A percentile compares a stretch with the other conserved stretches of the same genome.
phyloP scores from a whole-genome alignment of 2,797 vertebrate genomes.

The Cossypha heuglini region DNA sequence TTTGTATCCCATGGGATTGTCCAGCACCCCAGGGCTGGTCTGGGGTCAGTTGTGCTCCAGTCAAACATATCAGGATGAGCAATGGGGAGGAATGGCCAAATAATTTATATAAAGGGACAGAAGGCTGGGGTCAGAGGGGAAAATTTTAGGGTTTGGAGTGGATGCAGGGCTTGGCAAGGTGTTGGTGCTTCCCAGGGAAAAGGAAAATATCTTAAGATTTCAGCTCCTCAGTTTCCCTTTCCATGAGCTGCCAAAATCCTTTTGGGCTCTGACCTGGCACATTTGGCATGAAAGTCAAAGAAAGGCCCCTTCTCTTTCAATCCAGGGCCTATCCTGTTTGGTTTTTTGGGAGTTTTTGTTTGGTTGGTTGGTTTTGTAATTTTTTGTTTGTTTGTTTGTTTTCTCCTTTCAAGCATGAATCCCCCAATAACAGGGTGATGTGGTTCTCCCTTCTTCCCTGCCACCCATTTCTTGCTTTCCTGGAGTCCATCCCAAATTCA shows the following conservation, averaged over 20 bases:
- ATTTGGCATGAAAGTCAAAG: background rate
- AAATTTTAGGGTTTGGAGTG: background rate
- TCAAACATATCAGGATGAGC: background rate
- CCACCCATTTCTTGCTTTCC: background rate
- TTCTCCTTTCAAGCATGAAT: background rate
- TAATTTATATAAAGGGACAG: background rate
- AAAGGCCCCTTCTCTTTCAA: background rate
- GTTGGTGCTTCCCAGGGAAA: background rate
- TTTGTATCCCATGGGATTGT: background rate
- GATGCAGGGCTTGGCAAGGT: background rate
- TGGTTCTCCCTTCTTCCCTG: background rate
- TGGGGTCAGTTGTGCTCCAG: background rate
- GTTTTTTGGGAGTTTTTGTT: too few relatives aligned
- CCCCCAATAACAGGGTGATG: accelerated
- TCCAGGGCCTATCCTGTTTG: too few relatives aligned
- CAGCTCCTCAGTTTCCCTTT: background rate
- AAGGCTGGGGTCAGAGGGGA: background rate
- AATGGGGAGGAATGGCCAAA: background rate
- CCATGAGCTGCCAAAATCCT: background rate
- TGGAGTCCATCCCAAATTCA: background rate
- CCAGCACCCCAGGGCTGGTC: accelerated
- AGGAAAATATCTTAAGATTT: background rate
- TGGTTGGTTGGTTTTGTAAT: background rate
- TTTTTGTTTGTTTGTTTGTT: too few relatives aligned
- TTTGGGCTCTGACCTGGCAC: background rate